Conservation (phyloP, 2,888 invertebrate genomes). For the Eristalis arbustorum region DNA sequence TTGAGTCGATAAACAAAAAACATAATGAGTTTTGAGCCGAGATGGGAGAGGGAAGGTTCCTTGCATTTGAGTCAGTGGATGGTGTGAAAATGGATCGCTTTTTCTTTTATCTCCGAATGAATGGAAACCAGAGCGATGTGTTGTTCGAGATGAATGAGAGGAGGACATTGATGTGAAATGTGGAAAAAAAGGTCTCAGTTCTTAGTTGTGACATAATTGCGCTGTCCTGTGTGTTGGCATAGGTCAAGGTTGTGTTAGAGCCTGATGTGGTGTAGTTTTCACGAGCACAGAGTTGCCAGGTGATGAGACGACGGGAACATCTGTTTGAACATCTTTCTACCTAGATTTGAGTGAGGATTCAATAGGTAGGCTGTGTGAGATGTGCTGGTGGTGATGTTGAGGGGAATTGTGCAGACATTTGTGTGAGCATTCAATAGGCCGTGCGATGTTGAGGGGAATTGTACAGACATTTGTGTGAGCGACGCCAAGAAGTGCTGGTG, state of each 20-base stretch:
- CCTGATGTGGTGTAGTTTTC: constrained; percentile 10
- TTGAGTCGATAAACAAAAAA: constrained; percentile 51
- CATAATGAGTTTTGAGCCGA: constrained; percentile 10
- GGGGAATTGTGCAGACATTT: too few relatives aligned
- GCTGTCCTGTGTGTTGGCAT: constrained; percentile 35
- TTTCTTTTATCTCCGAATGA: background rate
- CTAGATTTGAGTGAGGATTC: too few relatives aligned
- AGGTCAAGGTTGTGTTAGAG: constrained; percentile 54
- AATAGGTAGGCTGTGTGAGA: too few relatives aligned
- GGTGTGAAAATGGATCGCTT: background rate
- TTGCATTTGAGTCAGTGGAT: constrained; percentile 20
- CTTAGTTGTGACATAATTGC: constrained; percentile 36
- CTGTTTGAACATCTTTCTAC: too few relatives aligned
- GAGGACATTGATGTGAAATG: background rate
- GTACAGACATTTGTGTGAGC: too few relatives aligned
- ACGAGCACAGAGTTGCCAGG: constrained; percentile 3
- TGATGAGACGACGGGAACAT: background rate
- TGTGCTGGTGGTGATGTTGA: too few relatives aligned
- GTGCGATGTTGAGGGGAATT: too few relatives aligned
- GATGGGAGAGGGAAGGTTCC: background rate
- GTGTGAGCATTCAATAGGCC: too few relatives aligned
- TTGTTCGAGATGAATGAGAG: background rate
- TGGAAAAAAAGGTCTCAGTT: constrained; percentile 14
- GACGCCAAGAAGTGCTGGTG: too few relatives aligned
- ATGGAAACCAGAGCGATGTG: constrained; percentile 2